These are phyloP conservation scores for Apotomis turbidana DNA, from an alignment of 2,888 invertebrate species.

Conservation along the genomic window DNA sequence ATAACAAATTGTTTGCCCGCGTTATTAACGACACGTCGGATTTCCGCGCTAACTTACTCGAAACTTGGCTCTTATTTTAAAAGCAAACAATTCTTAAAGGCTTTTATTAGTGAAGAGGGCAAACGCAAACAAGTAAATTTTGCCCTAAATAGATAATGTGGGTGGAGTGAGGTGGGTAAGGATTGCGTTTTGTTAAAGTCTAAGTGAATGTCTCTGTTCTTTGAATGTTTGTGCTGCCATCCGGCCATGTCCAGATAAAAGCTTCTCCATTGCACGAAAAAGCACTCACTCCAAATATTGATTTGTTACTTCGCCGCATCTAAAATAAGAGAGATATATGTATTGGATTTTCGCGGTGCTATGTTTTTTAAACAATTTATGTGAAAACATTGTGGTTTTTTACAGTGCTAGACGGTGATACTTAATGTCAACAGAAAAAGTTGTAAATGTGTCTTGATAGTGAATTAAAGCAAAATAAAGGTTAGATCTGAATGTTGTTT, in stretches of 20 bases:
- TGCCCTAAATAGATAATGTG: constrained; percentile 46
- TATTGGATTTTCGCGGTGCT: constrained; percentile 63
- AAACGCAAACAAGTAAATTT: constrained; percentile 40
- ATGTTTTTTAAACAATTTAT: constrained; percentile 61
- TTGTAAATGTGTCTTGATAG: too few species aligned
- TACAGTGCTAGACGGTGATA: too few species aligned
- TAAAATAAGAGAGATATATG: constrained; percentile 74
- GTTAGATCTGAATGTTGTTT: too few species aligned
- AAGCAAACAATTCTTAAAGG: constrained; percentile 40
- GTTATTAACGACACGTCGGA: constrained; percentile 27
- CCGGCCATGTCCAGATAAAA: constrained; percentile 83
- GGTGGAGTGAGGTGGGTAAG: constrained; percentile 48
- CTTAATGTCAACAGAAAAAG: too few species aligned
- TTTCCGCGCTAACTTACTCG: constrained; percentile 27
- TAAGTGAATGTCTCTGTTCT: constrained; percentile 75
- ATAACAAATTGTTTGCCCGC: constrained; percentile 21
- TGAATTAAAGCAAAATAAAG: too few species aligned
- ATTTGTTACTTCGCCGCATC: constrained; percentile 80
- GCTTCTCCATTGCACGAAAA: constrained; percentile 83
- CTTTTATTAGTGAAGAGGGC: constrained; percentile 40
- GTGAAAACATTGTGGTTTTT: constrained; percentile 13
- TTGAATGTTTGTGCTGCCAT: constrained; percentile 77
- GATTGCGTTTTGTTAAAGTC: constrained; percentile 70
- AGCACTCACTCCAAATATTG: constrained; percentile 84
- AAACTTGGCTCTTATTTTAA: constrained; percentile 33